These are phyloP conservation scores for Euproctis similis DNA, from an alignment of 2,888 invertebrate species.

Conservation along the genomic window DNA sequence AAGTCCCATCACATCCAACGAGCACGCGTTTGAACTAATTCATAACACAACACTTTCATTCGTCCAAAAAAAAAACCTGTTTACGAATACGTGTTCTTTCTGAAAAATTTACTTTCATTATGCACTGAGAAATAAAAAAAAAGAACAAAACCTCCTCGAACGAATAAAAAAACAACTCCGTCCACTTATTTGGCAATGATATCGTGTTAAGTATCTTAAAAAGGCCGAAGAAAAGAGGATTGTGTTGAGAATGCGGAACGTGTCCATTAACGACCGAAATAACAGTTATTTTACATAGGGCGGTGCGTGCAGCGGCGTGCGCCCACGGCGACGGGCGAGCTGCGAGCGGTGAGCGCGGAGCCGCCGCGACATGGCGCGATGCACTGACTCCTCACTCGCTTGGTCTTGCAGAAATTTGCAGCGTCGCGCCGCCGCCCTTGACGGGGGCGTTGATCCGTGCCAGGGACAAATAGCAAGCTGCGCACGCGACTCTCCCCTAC, in stretches of 20 bases:
- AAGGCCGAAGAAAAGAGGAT: constrained; percentile 41
- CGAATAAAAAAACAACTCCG: constrained; percentile 35
- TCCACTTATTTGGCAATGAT: constrained; percentile 34
- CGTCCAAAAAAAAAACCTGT: constrained; percentile 55
- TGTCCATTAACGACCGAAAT: constrained; percentile 70
- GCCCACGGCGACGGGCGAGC: constrained; percentile 42
- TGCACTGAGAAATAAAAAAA: constrained; percentile 42
- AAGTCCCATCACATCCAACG: constrained; percentile 37
- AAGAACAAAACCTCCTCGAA: constrained; percentile 37
- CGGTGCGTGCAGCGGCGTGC: constrained; percentile 50
- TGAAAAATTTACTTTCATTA: constrained; percentile 60
- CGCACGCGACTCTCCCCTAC: constrained; percentile 71
- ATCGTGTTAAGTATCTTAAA: constrained; percentile 32
- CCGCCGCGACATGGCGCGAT: constrained; percentile 74
- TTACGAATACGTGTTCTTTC: constrained; percentile 51
- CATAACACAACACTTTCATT: constrained; percentile 63
- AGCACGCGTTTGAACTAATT: constrained; percentile 49
- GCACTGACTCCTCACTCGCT: constrained; percentile 62
- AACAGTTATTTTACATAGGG: constrained; percentile 70
- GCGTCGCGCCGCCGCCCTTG: constrained; percentile 75
- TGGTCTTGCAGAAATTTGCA: constrained; percentile 75
- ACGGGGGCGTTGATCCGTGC: constrained; percentile 75
- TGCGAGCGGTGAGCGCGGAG: constrained; percentile 60
- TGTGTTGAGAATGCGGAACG: constrained; percentile 65
- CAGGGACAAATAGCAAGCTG: constrained; percentile 69